A percentile compares a stretch with the other conserved stretches of the same genome.
Evolutionary conservation across 2,888 invertebrate genomes (phyloP).

Genomic region (Tanytarsus gracilentus): DNA sequence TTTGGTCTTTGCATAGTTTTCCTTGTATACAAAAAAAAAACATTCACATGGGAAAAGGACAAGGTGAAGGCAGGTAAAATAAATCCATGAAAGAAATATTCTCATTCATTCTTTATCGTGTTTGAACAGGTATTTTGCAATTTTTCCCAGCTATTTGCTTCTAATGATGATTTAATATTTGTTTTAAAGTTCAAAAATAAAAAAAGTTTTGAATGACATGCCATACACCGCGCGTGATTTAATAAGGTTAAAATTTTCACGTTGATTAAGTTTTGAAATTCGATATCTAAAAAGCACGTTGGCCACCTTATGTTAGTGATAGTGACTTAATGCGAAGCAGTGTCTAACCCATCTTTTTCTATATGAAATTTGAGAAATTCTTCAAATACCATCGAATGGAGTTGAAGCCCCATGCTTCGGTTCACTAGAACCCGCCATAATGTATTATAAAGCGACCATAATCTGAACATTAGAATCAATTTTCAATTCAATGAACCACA

Average conservation of each 20-base stretch:
- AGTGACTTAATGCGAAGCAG: no score
- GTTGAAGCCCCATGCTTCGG: neutral
- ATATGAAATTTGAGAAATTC: conserved; percentile 11
- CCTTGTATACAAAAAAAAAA: no score
- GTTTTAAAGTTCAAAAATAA: neutral
- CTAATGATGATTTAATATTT: neutral
- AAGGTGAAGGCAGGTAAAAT: no score
- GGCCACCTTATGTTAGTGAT: no score
- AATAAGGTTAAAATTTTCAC: neutral
- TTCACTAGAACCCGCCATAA: neutral
- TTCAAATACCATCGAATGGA: neutral
- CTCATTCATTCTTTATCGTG: neutral
- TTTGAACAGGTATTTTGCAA: conserved; percentile 4
- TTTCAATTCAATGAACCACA: conserved; percentile 17
- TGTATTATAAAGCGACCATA: neutral
- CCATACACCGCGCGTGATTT: neutral
- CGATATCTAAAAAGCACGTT: no score
- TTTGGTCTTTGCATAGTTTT: no score
- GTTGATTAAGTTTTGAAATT: conserved; percentile 10
- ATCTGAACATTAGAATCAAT: conserved; percentile 13
- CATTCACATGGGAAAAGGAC: no score
- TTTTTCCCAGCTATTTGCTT: neutral
- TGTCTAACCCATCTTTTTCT: no score
- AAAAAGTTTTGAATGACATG: no score
- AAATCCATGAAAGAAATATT: no score